Evolutionary conservation across 2,888 invertebrate species (phyloP), one percentile per base, ranked within the genome.

Genomic region (Volucella inanis): DNA sequence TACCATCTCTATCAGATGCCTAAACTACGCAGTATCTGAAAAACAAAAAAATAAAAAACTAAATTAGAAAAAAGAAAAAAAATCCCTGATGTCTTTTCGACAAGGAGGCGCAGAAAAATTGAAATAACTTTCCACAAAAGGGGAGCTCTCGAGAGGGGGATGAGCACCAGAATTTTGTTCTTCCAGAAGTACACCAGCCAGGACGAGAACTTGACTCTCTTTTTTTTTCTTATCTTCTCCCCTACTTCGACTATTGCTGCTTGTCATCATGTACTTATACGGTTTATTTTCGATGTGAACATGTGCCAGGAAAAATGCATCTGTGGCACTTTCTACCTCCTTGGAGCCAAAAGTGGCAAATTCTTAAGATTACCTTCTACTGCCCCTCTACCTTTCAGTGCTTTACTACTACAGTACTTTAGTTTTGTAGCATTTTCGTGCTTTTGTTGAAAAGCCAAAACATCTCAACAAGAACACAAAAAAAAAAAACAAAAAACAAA

Each of bases 21-120:
- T n/a, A 70, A 57, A 70, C 62, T 64, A 72, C 72, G 62, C 77
- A 78, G 67, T 78, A 67, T 82, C 71, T 68, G 72, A 67, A 67
- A 67, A 54, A 54, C n/a, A 43, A 54, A 22, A 22, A 14, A 8
- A 22, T 2, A 22, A 15, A 41, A n/a, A 31, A 31, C 0, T 3
- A 31, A 31, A 31, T 31, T 31, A 55, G 55, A 8, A 22, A 38
- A 31, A 3, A 55, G 31, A 31, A 38, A 55, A 38, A 55, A 59
- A 59, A 59, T 8, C 12, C 6, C 12, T 31, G 22, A 75, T 52
- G 54, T 65, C 55, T 31, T 6, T 31, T 31, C 67, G 41, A 62
- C 65, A 80, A 59, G 31, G 43, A 41, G 8, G 14, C 38, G 43
- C 50, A 50, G 47, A 70, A 57, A 64, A 78, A 78, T 78, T 78